Evolutionary conservation across 2,888 invertebrate genomes (phyloP).

Genomic region (Vesta saturnalis): DNA sequence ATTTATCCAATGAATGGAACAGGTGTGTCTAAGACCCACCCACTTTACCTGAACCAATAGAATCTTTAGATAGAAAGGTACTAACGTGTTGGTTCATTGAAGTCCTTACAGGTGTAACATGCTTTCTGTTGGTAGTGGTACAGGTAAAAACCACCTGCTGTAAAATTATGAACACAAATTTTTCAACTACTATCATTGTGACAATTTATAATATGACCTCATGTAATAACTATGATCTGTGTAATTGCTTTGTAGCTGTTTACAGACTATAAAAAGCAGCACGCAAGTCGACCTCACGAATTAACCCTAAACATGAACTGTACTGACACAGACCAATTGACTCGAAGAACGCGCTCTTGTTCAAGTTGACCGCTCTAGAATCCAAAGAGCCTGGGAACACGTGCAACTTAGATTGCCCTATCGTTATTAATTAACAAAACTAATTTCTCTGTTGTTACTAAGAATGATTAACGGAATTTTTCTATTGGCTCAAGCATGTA

Average conservation of each 20-base stretch:
- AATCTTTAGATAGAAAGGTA: constrained; percentile 35
- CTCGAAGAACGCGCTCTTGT: constrained; percentile 49
- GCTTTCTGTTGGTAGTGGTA: constrained; percentile 17
- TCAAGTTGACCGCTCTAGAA: constrained; percentile 38
- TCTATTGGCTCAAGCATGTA: neutral
- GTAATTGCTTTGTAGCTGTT: constrained; percentile 46
- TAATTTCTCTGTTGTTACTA: constrained; percentile 13
- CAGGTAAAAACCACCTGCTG: constrained; percentile 44
- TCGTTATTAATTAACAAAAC: constrained; percentile 27
- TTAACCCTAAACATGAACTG: constrained; percentile 52
- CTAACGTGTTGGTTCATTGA: constrained; percentile 26
- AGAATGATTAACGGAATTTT: constrained; percentile 9
- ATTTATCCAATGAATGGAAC: constrained; percentile 38
- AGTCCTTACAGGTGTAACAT: constrained; percentile 21
- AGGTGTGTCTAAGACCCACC: constrained; percentile 43
- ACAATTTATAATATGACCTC: constrained; percentile 42
- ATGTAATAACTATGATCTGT: constrained; percentile 38
- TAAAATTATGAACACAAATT: constrained; percentile 8
- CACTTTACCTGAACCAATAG: constrained; percentile 48
- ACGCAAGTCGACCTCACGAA: constrained; percentile 48
- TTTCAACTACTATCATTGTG: constrained; percentile 18
- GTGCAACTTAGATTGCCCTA: constrained; percentile 40
- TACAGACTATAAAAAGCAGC: constrained; percentile 48
- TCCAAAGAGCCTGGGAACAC: constrained; percentile 46
- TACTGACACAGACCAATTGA: constrained; percentile 50